phyloP scores from a whole-genome alignment of 2,888 invertebrate species.

The Aspidiotus rigidus region DNA sequence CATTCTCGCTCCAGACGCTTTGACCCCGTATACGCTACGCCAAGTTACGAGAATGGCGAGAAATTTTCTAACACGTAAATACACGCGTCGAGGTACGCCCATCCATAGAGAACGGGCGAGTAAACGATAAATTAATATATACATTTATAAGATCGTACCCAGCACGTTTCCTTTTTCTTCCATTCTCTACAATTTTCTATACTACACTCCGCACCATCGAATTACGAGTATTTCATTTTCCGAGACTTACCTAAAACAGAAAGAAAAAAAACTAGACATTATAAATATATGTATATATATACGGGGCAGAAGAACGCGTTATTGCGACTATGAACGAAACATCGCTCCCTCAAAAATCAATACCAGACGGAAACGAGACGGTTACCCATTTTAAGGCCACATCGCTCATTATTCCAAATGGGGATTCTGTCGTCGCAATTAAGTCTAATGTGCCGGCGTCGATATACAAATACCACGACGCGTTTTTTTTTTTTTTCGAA shows the following conservation, averaged over 20 bases:
- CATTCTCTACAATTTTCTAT: no score
- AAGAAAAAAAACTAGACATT: not conserved
- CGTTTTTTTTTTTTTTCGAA: not conserved
- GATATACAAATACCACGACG: not conserved
- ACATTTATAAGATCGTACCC: no score
- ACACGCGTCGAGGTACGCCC: no score
- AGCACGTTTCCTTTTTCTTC: no score
- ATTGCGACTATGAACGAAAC: not conserved
- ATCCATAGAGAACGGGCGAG: no score
- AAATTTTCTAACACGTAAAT: no score
- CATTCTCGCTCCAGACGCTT: no score
- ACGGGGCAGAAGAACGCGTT: not conserved
- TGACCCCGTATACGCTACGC: no score
- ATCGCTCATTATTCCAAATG: not conserved
- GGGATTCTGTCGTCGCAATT: not conserved
- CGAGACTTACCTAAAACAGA: not conserved
- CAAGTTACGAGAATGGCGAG: no score
- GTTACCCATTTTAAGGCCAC: conserved; percentile 1
- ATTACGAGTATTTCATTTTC: not conserved
- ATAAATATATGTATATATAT: not conserved
- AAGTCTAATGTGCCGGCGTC: not conserved
- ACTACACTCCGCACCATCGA: not conserved
- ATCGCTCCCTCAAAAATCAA: not conserved
- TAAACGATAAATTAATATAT: no score
- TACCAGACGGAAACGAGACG: not conserved